These are phyloP conservation scores for Leptogaster cylindrica DNA, from an alignment of 2,888 invertebrate genomes.

Conservation along the genomic window DNA sequence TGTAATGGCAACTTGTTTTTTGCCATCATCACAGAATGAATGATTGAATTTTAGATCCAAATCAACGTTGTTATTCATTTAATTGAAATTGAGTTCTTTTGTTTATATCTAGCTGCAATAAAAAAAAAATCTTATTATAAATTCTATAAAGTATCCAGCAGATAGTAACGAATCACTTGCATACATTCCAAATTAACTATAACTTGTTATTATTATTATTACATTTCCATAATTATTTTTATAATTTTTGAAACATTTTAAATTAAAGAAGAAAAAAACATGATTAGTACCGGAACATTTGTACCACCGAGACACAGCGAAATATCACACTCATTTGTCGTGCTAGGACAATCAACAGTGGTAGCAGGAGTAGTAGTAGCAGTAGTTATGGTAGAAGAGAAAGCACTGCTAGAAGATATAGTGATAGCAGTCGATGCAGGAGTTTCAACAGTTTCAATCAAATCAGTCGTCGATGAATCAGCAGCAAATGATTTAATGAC, in stretches of 20 bases:
- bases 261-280: slow-evolving; percentile 9
- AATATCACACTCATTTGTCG: slow-evolving; percentile 56
- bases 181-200: no score
- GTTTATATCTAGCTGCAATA: no score
- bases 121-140: no score
- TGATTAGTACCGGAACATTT: slow-evolving; percentile 66
- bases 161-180: no score
- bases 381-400: slow-evolving; percentile 33
- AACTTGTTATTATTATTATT: no score
- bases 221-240: no score
- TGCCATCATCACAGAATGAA: no score
- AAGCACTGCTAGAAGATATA: slow-evolving; percentile 21
- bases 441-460: not conserved
- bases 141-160: no score
- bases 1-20: no score
- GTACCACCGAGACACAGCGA: slow-evolving; percentile 51
- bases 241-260: not conserved
- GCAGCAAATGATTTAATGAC: slow-evolving; percentile 49
- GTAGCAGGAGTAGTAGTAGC: slow-evolving; percentile 44
- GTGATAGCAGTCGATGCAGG: slow-evolving; percentile 22
- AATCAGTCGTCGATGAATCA: slow-evolving; percentile 46
- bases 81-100: no score
- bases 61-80: no score
- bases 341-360: slow-evolving; percentile 61
- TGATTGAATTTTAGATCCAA: no score